Conservation (phyloP, 2,888 invertebrate species). For the Flexamia atlantica region DNA sequence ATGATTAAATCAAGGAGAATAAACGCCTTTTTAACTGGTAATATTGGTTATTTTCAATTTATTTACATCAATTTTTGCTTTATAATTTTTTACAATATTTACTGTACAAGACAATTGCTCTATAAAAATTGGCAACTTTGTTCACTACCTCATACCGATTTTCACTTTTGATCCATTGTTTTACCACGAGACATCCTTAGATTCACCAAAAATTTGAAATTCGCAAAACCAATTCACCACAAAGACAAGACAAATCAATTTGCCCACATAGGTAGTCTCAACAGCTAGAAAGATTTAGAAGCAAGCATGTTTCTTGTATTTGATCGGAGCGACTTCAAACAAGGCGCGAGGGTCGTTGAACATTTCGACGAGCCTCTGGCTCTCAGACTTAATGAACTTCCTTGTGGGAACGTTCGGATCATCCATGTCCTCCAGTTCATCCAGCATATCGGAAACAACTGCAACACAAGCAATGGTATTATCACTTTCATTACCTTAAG, state of each 20-base stretch:
- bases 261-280: not conserved
- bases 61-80: too few species aligned
- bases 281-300: constrained; percentile 20
- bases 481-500: too few species aligned
- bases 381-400: constrained; percentile 69
- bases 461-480: constrained; percentile 3
- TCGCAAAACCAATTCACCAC: not conserved
- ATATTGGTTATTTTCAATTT: too few species aligned
- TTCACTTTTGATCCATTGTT: too few species aligned
- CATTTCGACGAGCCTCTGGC: constrained; percentile 67
- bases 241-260: not conserved
- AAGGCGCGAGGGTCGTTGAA: constrained; percentile 48
- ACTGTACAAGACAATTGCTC: too few species aligned
- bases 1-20: too few species aligned
- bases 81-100: too few species aligned
- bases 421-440: constrained; percentile 66
- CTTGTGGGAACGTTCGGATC: constrained; percentile 70
- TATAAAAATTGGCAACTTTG: too few species aligned
- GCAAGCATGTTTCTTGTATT: constrained; percentile 61
- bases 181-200: not conserved
- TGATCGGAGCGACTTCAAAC: constrained; percentile 37
- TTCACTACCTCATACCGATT: too few species aligned
- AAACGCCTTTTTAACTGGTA: too few species aligned
- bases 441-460: constrained; percentile 59
- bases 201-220: not conserved